phyloP scores from a whole-genome alignment of 2,113 vertebrate species.

The Platysteira castanea region DNA sequence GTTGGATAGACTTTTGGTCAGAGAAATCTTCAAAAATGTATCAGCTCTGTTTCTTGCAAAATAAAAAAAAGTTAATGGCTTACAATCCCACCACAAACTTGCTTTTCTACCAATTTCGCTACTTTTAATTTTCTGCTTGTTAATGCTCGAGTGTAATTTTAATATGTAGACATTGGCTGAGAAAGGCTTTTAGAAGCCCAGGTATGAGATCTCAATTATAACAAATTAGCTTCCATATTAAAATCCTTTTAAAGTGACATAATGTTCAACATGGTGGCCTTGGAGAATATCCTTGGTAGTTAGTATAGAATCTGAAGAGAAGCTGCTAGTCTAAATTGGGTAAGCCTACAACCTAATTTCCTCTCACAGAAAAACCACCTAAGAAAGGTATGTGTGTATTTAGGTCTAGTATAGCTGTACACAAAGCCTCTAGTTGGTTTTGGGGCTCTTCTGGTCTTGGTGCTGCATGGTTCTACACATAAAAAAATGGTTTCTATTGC shows the following conservation, averaged over 20 bases:
- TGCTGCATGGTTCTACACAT: background rate
- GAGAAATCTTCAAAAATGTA: background rate
- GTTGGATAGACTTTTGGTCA: background rate
- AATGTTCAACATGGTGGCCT: background rate
- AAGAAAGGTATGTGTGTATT: background rate
- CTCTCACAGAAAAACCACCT: background rate
- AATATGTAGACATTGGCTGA: background rate
- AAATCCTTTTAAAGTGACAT: background rate
- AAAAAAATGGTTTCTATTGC: background rate
- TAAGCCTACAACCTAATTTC: background rate
- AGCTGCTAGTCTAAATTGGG: background rate
- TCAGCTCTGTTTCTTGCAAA: background rate
- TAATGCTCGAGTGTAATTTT: background rate
- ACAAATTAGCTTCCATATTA: background rate
- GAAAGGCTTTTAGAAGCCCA: background rate
- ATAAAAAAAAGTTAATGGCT: background rate
- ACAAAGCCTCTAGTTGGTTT: background rate
- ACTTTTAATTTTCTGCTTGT: background rate
- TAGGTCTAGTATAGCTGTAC: background rate
- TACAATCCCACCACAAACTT: background rate
- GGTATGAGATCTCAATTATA: background rate
- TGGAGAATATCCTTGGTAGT: background rate
- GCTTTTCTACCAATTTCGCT: background rate
- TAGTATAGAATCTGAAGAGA: background rate
- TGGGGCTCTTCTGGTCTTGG: background rate